Evolutionary conservation across 2,888 invertebrate species (phyloP).

Genomic region (Heliconius charithonia): DNA sequence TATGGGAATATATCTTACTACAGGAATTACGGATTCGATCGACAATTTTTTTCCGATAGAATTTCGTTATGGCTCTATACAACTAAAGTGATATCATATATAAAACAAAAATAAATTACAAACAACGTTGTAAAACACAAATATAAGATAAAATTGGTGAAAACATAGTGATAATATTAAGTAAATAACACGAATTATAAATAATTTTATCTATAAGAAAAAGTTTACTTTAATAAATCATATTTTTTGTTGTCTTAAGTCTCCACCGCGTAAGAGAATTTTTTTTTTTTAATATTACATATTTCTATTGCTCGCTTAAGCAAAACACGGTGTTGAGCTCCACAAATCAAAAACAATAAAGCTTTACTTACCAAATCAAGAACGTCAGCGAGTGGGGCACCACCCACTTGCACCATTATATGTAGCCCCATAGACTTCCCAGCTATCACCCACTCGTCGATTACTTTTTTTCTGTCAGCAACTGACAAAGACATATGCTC

Average conservation of each 20-base stretch:
- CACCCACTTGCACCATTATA: slow-evolving; percentile 90
- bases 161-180: slow-evolving; percentile 4
- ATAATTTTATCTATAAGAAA: slow-evolving; percentile 1
- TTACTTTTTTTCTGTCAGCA: slow-evolving; percentile 87
- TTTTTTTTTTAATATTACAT: too few species aligned
- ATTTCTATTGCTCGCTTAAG: too few species aligned
- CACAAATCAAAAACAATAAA: not conserved
- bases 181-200: slow-evolving; percentile 6
- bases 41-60: too few species aligned
- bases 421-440: slow-evolving; percentile 84
- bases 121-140: not conserved
- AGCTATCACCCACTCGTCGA: slow-evolving; percentile 87
- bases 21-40: too few species aligned
- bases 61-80: too few species aligned
- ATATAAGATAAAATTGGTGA: not conserved
- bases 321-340: too few species aligned
- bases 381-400: slow-evolving; percentile 88
- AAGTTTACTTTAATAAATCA: not conserved
- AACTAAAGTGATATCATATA: too few species aligned
- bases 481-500: slow-evolving; percentile 89
- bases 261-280: too few species aligned
- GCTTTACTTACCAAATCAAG: slow-evolving; percentile 83
- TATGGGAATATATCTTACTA: too few species aligned
- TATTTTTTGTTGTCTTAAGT: too few species aligned
- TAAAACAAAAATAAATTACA: not conserved